phyloP scores from a whole-genome alignment of 2,888 invertebrate species.

The Erebia palarica region DNA sequence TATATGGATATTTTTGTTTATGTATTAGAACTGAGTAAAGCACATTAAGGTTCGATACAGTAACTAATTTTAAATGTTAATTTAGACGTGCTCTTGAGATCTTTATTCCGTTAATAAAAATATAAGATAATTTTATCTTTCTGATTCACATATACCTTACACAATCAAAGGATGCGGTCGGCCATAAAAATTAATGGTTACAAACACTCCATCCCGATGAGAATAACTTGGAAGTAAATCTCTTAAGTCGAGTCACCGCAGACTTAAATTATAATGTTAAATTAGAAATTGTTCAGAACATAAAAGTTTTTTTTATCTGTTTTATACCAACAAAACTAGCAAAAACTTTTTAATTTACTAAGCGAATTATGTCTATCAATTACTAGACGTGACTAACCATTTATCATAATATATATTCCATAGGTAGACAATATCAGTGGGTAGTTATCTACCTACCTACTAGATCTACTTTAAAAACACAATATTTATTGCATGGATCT shows the following conservation, averaged over 20 bases:
- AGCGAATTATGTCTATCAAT: no score
- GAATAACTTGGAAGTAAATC: slow-evolving; percentile 58
- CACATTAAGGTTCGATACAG: slow-evolving; percentile 16
- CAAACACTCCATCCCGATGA: slow-evolving; percentile 68
- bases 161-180: slow-evolving; percentile 62
- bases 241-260: slow-evolving; percentile 26
- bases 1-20: neutral
- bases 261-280: slow-evolving; percentile 14
- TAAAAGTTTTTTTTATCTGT: neutral
- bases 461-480: no score
- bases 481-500: neutral
- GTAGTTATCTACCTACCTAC: no score
- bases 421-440: no score
- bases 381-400: no score
- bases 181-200: slow-evolving; percentile 70
- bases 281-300: neutral
- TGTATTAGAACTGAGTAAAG: neutral
- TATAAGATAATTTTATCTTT: slow-evolving; percentile 40
- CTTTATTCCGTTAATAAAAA: slow-evolving; percentile 35
- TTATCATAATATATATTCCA: no score
- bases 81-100: slow-evolving; percentile 31
- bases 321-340: neutral
- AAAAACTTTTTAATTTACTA: no score
- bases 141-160: slow-evolving; percentile 42
- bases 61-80: slow-evolving; percentile 35